phyloP scores from a whole-genome alignment of 2,113 vertebrate species.

The Nestor notabilis region DNA sequence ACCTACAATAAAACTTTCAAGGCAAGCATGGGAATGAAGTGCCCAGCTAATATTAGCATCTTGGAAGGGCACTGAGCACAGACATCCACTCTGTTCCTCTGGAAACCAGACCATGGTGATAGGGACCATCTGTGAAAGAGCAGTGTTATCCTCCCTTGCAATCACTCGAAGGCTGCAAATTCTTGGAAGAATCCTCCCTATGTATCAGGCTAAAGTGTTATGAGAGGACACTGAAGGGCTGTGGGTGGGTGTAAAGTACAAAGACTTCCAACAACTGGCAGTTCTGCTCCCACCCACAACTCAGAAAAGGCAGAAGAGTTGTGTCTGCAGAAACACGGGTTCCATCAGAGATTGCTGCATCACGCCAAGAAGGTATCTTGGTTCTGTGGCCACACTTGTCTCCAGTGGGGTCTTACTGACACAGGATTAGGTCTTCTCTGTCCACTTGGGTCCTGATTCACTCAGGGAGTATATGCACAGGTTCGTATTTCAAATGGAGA shows the following conservation, averaged over 20 bases:
- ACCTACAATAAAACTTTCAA: neutral
- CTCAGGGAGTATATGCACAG: neutral
- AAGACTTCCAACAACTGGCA: constrained; percentile 19
- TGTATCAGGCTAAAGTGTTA: neutral
- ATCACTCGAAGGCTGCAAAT: rapidly evolving
- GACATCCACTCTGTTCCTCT: neutral
- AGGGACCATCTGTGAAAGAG: neutral
- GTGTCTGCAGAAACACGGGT: neutral
- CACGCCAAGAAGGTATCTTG: neutral
- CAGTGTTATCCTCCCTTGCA: neutral
- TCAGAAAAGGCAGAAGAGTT: neutral
- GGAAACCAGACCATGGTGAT: neutral
- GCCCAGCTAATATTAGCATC: neutral
- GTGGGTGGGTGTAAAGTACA: neutral
- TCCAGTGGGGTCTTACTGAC: neutral
- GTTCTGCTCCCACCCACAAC: neutral
- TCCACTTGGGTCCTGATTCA: neutral
- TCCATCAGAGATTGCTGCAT: neutral
- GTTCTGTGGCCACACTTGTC: rapidly evolving
- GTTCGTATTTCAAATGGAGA: neutral
- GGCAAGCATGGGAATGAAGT: neutral
- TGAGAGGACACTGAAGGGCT: neutral
- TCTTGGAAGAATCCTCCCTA: neutral
- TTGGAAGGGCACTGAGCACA: neutral
- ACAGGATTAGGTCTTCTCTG: neutral